Evolutionary conservation across 2,888 invertebrate species (phyloP).

Genomic region (Amorpha juglandis): DNA sequence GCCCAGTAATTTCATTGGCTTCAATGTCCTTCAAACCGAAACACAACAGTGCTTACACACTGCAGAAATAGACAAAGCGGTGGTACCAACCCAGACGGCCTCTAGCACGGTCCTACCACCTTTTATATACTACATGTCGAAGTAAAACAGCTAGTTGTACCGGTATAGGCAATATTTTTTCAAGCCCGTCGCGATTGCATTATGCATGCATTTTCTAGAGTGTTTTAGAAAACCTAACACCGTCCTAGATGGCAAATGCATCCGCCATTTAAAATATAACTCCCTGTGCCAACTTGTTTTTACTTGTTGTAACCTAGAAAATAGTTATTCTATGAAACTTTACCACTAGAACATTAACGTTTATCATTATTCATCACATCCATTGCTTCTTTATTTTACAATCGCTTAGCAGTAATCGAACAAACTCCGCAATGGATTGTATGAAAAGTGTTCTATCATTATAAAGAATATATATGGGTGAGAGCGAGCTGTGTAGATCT

Average conservation of each 20-base stretch:
- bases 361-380: constrained; percentile 18
- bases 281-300: constrained; percentile 68
- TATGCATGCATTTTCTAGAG: constrained; percentile 60
- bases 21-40: too few relatives aligned
- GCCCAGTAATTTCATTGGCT: too few relatives aligned
- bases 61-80: too few relatives aligned
- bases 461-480: constrained; percentile 46
- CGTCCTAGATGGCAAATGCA: constrained; percentile 68
- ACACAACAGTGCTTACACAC: too few relatives aligned
- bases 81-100: too few relatives aligned
- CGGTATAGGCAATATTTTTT: constrained; percentile 8
- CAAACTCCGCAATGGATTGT: constrained; percentile 45
- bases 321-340: constrained; percentile 65
- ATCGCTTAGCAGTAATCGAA: accelerated
- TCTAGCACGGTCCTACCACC: too few relatives aligned
- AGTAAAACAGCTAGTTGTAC: constrained; percentile 1
- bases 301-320: constrained; percentile 74
- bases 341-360: constrained; percentile 38
- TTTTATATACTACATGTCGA: not conserved
- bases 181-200: constrained; percentile 22
- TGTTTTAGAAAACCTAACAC: constrained; percentile 66
- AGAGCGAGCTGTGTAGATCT: constrained; percentile 61
- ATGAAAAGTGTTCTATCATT: constrained; percentile 26
- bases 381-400: constrained; percentile 41
- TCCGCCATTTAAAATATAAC: constrained; percentile 72